A percentile compares a stretch with the other conserved stretches of the same genome.
phyloP scores from a whole-genome alignment of 2,797 vertebrate species.

The Cottoperca gobio region DNA sequence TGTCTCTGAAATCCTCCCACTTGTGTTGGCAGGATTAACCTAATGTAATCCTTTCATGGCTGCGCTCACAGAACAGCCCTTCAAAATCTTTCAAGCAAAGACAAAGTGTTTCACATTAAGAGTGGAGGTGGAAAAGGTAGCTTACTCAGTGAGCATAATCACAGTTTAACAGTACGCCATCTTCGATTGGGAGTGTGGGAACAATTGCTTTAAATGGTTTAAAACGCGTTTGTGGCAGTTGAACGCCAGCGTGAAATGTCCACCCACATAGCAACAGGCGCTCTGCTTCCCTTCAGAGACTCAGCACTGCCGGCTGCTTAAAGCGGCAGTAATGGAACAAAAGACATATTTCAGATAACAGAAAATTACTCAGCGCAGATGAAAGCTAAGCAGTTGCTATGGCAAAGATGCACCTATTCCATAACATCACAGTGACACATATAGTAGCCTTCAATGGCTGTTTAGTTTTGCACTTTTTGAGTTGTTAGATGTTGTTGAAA shows the following conservation, averaged over 20 bases:
- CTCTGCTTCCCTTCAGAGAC: constrained; percentile 3
- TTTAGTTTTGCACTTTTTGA: too few species aligned
- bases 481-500: too few species aligned
- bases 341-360: neutral
- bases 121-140: constrained; percentile 34
- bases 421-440: neutral
- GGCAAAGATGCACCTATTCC: neutral
- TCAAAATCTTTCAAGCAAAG: constrained; percentile 19
- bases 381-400: neutral
- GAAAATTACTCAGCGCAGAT: neutral
- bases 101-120: constrained; percentile 27
- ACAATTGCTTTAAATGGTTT: constrained; percentile 35
- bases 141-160: constrained; percentile 22
- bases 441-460: too few species aligned
- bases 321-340: constrained; percentile 5
- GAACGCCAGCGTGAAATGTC: constrained; percentile 38
- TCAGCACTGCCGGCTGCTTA: constrained; percentile 15
- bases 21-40: constrained; percentile 12
- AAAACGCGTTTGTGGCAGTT: constrained; percentile 34
- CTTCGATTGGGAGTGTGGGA: constrained; percentile 19
- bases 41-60: constrained; percentile 31
- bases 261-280: constrained; percentile 48
- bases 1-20: constrained; percentile 40
- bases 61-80: constrained; percentile 4
- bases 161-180: constrained; percentile 15